Conservation (phyloP, 1,140 invertebrate species). For the Pseudobourletiella spinata region DNA sequence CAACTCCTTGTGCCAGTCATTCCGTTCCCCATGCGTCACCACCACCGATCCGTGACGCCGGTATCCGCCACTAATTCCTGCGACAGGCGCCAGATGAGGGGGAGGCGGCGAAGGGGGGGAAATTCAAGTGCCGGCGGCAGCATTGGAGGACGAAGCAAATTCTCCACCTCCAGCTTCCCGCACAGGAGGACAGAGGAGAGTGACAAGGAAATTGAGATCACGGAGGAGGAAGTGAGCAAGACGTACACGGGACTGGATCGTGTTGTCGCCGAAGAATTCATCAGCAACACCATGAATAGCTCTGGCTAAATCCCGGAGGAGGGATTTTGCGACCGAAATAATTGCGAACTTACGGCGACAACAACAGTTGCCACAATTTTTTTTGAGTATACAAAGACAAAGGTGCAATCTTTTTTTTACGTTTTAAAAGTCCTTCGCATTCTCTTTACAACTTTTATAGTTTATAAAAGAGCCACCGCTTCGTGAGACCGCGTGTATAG, state of each 20-base stretch:
- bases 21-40: constrained; percentile 9
- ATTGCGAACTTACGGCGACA: too few species aligned
- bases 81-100: neutral
- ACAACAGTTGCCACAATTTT: too few species aligned
- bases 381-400: too few species aligned
- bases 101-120: neutral
- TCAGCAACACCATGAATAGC: constrained; percentile 45
- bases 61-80: neutral
- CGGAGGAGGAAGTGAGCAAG: constrained; percentile 43
- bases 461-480: too few species aligned
- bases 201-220: constrained; percentile 23
- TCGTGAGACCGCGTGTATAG: too few species aligned
- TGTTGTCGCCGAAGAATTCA: constrained; percentile 55
- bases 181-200: neutral
- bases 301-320: too few species aligned
- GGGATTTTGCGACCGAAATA: too few species aligned
- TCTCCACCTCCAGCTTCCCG: neutral
- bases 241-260: constrained; percentile 56
- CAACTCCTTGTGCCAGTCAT: constrained; percentile 2
- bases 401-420: too few species aligned
- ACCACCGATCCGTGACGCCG: neutral
- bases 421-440: too few species aligned
- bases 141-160: neutral
- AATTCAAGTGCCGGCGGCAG: neutral
- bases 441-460: too few species aligned